phyloP scores from a whole-genome alignment of 2,797 vertebrate species.

The Zalophus californianus region DNA sequence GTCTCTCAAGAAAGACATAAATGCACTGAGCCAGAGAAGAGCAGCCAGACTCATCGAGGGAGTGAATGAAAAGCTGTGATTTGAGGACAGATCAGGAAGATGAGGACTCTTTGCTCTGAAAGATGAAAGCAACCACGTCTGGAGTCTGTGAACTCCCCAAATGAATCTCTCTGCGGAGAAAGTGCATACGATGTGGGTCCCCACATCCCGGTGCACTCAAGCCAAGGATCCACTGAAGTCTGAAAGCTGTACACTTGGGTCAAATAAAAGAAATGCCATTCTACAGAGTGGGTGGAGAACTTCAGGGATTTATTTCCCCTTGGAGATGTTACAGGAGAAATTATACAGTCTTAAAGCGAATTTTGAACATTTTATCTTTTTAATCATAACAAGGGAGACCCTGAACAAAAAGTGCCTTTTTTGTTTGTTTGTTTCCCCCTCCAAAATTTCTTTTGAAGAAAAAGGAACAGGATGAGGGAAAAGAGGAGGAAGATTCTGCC shows the following conservation, averaged over 20 bases:
- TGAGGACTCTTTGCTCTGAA: background rate
- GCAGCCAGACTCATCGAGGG: background rate
- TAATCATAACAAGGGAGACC: background rate
- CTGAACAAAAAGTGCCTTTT: background rate
- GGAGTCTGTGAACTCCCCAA: background rate
- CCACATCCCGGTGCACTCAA: background rate
- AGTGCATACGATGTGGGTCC: background rate
- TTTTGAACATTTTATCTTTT: conserved; percentile 7
- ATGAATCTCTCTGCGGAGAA: background rate
- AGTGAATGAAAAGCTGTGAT: background rate
- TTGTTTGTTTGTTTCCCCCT: background rate
- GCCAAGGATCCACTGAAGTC: background rate
- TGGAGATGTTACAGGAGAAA: background rate
- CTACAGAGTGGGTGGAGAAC: background rate
- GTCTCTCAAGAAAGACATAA: background rate
- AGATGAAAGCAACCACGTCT: background rate
- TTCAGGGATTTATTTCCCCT: background rate
- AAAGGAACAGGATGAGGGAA: background rate
- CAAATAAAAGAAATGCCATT: background rate
- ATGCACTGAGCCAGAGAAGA: background rate
- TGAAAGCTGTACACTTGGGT: background rate
- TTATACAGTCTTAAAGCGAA: background rate
- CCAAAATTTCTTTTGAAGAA: background rate
- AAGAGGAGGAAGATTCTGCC: background rate
- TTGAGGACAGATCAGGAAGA: background rate